A percentile compares a stretch with the other conserved stretches of the same genome.
phyloP scores from a whole-genome alignment of 2,113 vertebrate genomes.

The Malaclemys terrapin region DNA sequence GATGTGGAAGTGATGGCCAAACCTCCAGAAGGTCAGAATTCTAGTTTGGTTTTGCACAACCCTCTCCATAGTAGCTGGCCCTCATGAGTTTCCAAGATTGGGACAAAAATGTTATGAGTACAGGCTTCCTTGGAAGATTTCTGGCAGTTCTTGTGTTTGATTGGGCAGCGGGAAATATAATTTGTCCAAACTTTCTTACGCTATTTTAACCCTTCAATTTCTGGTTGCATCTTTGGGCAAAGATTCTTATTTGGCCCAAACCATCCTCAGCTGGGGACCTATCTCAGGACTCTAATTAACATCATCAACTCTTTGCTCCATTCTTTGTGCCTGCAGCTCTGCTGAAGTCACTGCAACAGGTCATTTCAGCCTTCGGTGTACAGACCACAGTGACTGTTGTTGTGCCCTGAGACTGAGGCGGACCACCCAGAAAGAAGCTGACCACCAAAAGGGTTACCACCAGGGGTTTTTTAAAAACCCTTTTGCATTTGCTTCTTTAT shows the following conservation, averaged over 20 bases:
- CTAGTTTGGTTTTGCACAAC: constrained; percentile 59
- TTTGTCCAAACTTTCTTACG: constrained; percentile 62
- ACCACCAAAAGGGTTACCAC: background rate
- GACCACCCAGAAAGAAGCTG: constrained; percentile 6
- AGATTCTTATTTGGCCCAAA: background rate
- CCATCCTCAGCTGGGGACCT: background rate
- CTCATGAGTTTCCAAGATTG: constrained; percentile 63
- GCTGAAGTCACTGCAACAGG: background rate
- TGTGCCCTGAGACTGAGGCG: background rate
- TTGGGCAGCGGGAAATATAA: constrained; percentile 69
- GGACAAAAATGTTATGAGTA: constrained; percentile 71
- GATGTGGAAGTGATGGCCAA: constrained; percentile 64
- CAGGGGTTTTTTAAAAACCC: background rate
- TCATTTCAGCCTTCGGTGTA: background rate
- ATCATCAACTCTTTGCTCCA: background rate
- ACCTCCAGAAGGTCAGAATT: constrained; percentile 67
- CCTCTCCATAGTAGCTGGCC: constrained; percentile 64
- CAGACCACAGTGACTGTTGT: background rate
- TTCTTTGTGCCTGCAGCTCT: background rate
- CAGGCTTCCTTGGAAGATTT: constrained; percentile 72
- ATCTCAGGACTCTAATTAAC: constrained; percentile 8
- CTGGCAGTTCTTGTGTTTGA: constrained; percentile 69
- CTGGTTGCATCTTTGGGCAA: constrained; percentile 64
- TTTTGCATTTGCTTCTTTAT: background rate
- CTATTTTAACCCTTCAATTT: constrained; percentile 74